Evolutionary conservation across 2,888 invertebrate genomes (phyloP).

Genomic region (Clitarchus hookeri): DNA sequence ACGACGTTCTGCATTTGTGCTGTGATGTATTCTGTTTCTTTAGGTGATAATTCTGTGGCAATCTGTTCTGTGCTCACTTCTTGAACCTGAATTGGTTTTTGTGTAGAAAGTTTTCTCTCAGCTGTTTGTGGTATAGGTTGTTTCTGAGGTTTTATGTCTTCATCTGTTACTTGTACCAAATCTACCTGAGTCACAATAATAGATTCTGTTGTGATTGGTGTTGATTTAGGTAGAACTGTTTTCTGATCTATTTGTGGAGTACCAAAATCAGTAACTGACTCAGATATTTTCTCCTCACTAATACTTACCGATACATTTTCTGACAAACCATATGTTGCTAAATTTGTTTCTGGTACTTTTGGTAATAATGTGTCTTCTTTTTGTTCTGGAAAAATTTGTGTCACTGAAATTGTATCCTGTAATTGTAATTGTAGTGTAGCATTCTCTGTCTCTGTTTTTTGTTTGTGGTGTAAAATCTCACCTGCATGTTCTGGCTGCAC

Average conservation of each 20-base stretch:
- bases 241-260: conserved; percentile 35
- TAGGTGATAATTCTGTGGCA: conserved; percentile 38
- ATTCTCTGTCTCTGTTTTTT: conserved; percentile 39
- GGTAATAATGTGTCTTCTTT: conserved; percentile 36
- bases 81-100: conserved; percentile 42
- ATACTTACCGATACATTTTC: conserved; percentile 42
- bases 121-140: conserved; percentile 41
- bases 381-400: conserved; percentile 39
- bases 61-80: conserved; percentile 43
- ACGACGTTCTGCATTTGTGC: conserved; percentile 38
- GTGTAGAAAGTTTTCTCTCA: conserved; percentile 39
- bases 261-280: conserved; percentile 38
- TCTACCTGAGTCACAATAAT: conserved; percentile 39
- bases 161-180: conserved; percentile 34
- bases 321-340: conserved; percentile 39
- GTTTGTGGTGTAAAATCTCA: conserved; percentile 36
- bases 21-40: conserved; percentile 38
- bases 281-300: conserved; percentile 40
- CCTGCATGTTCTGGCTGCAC: conserved; percentile 38
- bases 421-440: conserved; percentile 33
- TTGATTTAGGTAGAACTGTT: conserved; percentile 32
- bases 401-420: conserved; percentile 40
- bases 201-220: conserved; percentile 36
- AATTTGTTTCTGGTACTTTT: conserved; percentile 46
- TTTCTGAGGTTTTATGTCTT: conserved; percentile 38